Percentiles rank a stretch among this genome's conserved stretches.
These are phyloP conservation scores for Solenodon paradoxus DNA, from an alignment of 2,113 vertebrate genomes.

Conservation along the genomic window DNA sequence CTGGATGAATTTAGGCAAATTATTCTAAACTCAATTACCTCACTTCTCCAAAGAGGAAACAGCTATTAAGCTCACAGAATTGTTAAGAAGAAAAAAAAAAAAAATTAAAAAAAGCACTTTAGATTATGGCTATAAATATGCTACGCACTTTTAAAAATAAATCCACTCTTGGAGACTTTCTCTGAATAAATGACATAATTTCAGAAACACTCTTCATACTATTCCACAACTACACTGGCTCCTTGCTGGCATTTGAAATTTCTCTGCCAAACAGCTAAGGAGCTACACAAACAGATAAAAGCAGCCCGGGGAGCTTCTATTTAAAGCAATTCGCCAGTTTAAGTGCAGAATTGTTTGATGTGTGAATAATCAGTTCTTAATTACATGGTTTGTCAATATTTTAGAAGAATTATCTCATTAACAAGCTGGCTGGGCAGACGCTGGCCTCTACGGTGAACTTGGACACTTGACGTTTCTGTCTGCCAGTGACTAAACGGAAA, in stretches of 20 bases:
- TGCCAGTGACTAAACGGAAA: background rate
- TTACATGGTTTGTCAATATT: background rate
- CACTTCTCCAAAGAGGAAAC: background rate
- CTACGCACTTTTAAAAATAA: background rate
- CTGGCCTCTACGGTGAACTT: background rate
- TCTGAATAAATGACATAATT: background rate
- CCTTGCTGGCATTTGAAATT: background rate
- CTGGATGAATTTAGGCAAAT: background rate
- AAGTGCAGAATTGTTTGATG: background rate
- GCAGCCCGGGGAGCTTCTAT: background rate
- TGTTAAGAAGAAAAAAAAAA: background rate
- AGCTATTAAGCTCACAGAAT: background rate
- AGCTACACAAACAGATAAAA: background rate
- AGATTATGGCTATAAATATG: background rate
- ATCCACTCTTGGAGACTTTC: background rate
- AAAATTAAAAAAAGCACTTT: too few species aligned
- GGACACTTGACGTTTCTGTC: background rate
- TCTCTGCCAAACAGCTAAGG: background rate
- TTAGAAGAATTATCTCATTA: conserved; percentile 24
- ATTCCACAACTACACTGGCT: background rate
- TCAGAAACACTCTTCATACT: background rate
- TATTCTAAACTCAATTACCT: background rate
- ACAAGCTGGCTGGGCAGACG: background rate
- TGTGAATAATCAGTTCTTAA: background rate
- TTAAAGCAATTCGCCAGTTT: background rate